Conservation (phyloP, 2,113 vertebrate genomes). For the Piprites chloris region DNA sequence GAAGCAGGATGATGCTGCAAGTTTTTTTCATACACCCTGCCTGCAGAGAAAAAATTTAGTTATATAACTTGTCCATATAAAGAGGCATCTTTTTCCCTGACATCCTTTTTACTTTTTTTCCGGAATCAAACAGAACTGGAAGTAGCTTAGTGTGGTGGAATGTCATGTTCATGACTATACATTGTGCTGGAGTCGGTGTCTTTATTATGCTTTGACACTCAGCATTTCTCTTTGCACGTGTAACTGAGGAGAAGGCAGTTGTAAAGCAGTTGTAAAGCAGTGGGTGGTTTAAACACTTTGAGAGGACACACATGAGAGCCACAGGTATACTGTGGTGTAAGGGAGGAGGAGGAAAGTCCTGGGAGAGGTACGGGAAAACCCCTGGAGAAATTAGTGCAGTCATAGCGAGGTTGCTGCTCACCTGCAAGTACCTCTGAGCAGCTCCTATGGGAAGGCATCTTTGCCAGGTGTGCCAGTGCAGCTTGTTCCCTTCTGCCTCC, state of each 20-base stretch:
- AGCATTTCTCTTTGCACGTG: neutral
- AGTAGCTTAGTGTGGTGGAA: neutral
- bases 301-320: neutral
- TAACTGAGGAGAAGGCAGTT: neutral
- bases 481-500: neutral
- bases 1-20: constrained; percentile 14
- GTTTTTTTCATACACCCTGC: neutral
- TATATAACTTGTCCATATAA: neutral
- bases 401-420: neutral
- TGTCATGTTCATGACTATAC: neutral
- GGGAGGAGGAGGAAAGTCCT: neutral
- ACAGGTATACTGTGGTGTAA: neutral
- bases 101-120: neutral
- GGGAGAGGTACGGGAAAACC: neutral
- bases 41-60: neutral
- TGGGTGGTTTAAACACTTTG: neutral
- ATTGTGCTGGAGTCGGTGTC: neutral
- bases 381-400: neutral
- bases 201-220: neutral
- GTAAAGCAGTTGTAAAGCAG: neutral
- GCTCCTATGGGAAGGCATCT: neutral
- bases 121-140: neutral
- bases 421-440: neutral
- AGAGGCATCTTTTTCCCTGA: neutral
- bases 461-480: neutral